Evolutionary conservation across 2,113 vertebrate genomes (phyloP).

Genomic region (Charina bottae): DNA sequence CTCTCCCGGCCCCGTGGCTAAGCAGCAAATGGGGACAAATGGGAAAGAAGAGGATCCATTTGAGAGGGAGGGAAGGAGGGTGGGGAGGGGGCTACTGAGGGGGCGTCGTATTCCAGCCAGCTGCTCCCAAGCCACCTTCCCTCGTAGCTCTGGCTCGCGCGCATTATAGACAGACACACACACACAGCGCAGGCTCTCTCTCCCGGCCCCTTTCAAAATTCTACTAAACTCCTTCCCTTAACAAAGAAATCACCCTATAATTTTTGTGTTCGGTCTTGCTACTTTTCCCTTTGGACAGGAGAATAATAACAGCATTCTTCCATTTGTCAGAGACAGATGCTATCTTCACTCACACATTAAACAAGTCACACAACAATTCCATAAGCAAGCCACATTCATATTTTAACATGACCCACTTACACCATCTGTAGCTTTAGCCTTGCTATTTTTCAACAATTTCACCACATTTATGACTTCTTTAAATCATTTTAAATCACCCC

Average conservation of each 20-base stretch:
- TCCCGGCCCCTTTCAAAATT: not conserved
- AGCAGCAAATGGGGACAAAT: too few relatives aligned
- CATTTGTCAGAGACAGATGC: not conserved
- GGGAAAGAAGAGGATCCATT: too few relatives aligned
- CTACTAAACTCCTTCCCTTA: not conserved
- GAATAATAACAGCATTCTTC: not conserved
- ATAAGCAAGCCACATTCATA: not conserved
- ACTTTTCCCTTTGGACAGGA: not conserved
- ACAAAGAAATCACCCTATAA: not conserved
- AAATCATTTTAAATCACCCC: not conserved
- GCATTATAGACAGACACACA: too few relatives aligned
- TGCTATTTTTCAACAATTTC: not conserved
- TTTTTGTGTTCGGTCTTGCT: not conserved
- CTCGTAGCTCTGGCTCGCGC: too few relatives aligned
- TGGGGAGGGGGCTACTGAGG: too few relatives aligned
- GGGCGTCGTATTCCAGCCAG: too few relatives aligned
- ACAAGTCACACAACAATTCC: not conserved
- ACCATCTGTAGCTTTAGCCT: not conserved
- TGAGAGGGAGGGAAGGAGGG: too few relatives aligned
- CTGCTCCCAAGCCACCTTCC: too few relatives aligned
- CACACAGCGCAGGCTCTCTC: too few relatives aligned
- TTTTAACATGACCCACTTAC: not conserved
- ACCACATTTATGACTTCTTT: not conserved
- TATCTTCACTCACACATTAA: not conserved
- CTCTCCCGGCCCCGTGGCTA: too few relatives aligned